Percentiles rank a stretch among this genome's conserved stretches.
Conservation (phyloP, 2,888 invertebrate genomes). For the Ceriagrion tenellum region DNA sequence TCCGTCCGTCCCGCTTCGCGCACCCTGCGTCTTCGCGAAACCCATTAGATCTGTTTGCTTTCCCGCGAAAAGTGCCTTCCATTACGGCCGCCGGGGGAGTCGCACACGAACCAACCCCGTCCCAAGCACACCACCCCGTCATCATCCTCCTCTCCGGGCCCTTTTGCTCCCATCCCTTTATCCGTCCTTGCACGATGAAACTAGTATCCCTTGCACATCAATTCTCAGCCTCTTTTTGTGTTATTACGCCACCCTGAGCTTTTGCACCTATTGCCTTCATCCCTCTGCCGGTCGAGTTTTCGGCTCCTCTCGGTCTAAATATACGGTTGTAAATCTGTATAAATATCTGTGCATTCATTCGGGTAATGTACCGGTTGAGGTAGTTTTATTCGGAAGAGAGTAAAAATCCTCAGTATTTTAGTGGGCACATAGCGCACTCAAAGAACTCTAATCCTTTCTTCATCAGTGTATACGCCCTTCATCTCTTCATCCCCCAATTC, state of each 20-base stretch:
- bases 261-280: no score
- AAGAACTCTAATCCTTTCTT: no score
- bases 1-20: not conserved
- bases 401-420: no score
- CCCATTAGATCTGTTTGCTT: constrained; percentile 63
- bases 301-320: not conserved
- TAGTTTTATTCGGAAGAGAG: no score
- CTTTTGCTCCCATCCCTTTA: not conserved
- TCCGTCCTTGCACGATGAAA: not conserved
- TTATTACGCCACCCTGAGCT: no score
- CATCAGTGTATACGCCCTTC: no score
- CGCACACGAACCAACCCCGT: not conserved
- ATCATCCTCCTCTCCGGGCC: not conserved
- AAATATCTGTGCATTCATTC: no score
- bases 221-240: not conserved
- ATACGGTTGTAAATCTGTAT: not conserved
- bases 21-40: constrained; percentile 5
- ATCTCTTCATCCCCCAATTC: no score
- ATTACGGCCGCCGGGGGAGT: not conserved
- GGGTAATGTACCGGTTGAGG: no score
- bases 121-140: not conserved
- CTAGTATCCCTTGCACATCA: not conserved
- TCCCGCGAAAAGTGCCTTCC: constrained; percentile 64
- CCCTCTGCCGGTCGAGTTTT: not conserved
- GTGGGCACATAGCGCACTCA: no score